These are phyloP conservation scores for Drepana arcuata DNA, from an alignment of 1,140 invertebrate genomes.

Conservation along the genomic window DNA sequence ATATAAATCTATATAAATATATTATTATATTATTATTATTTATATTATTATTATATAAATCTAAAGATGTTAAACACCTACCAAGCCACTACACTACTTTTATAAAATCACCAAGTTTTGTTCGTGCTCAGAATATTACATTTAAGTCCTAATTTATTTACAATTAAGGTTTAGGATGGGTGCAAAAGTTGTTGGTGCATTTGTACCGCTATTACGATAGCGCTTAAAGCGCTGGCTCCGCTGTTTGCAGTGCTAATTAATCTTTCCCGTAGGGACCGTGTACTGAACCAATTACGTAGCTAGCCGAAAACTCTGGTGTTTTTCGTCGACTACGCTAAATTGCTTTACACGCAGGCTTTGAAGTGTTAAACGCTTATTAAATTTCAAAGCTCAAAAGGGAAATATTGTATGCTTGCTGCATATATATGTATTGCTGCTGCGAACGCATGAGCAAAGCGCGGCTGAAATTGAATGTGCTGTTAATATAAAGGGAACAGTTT, in stretches of 20 bases:
- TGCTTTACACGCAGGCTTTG: constrained; percentile 57
- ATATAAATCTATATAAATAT: too few relatives aligned
- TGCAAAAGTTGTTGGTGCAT: constrained; percentile 1
- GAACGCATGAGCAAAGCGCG: too few relatives aligned
- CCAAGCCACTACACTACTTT: too few relatives aligned
- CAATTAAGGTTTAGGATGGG: background rate
- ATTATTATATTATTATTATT: too few relatives aligned
- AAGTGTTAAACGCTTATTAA: constrained; percentile 66
- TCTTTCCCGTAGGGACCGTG: constrained; percentile 46
- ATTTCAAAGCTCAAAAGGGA: constrained; percentile 49
- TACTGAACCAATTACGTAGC: constrained; percentile 55
- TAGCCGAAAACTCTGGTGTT: constrained; percentile 55
- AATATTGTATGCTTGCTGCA: constrained; percentile 18
- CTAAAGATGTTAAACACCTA: too few relatives aligned
- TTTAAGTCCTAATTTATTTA: too few relatives aligned
- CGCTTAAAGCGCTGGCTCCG: constrained; percentile 43
- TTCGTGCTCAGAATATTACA: too few relatives aligned
- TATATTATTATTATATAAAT: too few relatives aligned
- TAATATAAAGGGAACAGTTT: too few relatives aligned
- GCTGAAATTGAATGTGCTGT: too few relatives aligned
- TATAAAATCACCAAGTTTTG: too few relatives aligned
- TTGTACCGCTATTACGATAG: constrained; percentile 14
- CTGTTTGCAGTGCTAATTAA: constrained; percentile 63
- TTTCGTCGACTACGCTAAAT: constrained; percentile 58
- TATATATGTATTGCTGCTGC: too few relatives aligned